phyloP scores from a whole-genome alignment of 2,888 invertebrate genomes.

The Coenonympha arcania region DNA sequence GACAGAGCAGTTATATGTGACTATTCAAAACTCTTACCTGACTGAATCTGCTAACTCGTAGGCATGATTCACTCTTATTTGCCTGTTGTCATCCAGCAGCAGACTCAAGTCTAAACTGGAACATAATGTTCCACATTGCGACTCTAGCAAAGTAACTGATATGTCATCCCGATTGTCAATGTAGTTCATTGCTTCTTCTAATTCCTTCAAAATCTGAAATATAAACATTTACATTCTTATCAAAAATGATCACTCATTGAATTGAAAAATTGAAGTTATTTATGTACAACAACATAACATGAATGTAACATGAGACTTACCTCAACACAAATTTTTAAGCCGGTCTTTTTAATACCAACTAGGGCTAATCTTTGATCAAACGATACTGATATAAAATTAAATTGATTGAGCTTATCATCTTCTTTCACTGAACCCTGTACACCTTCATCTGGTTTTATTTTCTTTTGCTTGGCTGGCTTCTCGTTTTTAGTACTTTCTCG shows the following conservation, averaged over 20 bases:
- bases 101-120: conserved; percentile 86
- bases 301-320: conserved; percentile 33
- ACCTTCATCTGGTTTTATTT: conserved; percentile 36
- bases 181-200: conserved; percentile 77
- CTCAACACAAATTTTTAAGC: conserved; percentile 46
- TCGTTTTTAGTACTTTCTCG: conserved; percentile 50
- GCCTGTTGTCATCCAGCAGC: conserved; percentile 75
- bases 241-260: too few relatives aligned
- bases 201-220: conserved; percentile 82
- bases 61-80: conserved; percentile 77
- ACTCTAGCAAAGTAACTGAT: conserved; percentile 81
- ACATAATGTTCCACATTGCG: conserved; percentile 84
- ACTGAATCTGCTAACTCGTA: conserved; percentile 80
- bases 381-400: conserved; percentile 48
- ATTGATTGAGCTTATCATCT: conserved; percentile 32
- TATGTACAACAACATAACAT: too few relatives aligned
- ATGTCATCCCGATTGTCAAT: conserved; percentile 55
- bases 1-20: neutral
- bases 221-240: too few relatives aligned
- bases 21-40: conserved; percentile 72
- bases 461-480: conserved; percentile 55
- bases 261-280: too few relatives aligned
- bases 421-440: conserved; percentile 6
- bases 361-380: conserved; percentile 56
- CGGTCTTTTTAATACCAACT: conserved; percentile 50